Evolutionary conservation across 2,888 invertebrate species (phyloP), one percentile per base, ranked within the genome.

Genomic region (Cerastoderma edule): DNA sequence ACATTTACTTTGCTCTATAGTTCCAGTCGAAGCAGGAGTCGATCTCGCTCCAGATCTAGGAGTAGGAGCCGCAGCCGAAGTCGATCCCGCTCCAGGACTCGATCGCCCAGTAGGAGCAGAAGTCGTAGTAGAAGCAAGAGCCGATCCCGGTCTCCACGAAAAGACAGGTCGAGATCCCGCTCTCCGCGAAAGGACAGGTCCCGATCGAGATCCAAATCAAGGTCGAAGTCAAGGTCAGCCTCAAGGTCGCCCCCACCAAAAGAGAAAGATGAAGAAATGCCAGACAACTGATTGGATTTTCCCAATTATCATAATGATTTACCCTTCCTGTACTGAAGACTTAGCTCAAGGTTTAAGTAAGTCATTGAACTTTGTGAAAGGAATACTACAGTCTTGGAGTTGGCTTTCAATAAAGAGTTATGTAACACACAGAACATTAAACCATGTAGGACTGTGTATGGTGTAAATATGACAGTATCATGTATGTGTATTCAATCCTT

Each of bases 11-110:
- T 32, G 24, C 8, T 64, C 28, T 44, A 6, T 8, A 64, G 24
- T 24, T 67, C n/a, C 33, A 67, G 46, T 22, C 30, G 33, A 48
- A 50, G 53, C 46, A 67, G 96, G 73, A 95, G 96, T 39, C 56
- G 83, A 24, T 75, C 80, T 28, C 65, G 81, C 10, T 74, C 78
- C 28, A 57, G 95, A 83, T 69, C 70, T 0, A 65, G 78, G 16
- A 78, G 75, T n/a, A 68, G 82, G 27, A 79, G 79, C 30, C 67
- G 79, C 28, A 75, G 75, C 53, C 54, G 82, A 13, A 78, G 76
- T 24, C 68, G 78, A 24, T 67, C 70, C 32, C 71, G 75, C 13
- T 72, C 76, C 35, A 72, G 75, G 46, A 73, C 75, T 48, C 56
- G 80, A 16, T 69, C 71, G 28, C 71, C 78, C 8, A 64, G 75